phyloP scores from a whole-genome alignment of 2,113 vertebrate genomes.

The Alectura lathami region DNA sequence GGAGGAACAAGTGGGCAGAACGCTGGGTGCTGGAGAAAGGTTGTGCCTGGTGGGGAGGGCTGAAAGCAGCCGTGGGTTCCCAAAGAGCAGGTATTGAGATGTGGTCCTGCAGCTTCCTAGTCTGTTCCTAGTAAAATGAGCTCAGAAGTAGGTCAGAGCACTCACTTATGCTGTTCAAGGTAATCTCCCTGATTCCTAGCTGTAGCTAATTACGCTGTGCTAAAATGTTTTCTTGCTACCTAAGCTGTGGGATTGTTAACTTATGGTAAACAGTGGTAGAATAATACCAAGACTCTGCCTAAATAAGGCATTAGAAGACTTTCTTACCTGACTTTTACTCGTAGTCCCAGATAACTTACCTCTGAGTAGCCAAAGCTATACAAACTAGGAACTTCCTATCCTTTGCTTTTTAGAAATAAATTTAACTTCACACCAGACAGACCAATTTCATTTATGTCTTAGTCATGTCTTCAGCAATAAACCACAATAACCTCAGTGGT shows the following conservation, averaged over 20 bases:
- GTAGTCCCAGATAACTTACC: not conserved
- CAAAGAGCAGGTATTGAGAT: not conserved
- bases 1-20: not conserved
- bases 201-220: not conserved
- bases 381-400: not conserved
- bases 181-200: not conserved
- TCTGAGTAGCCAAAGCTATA: not conserved
- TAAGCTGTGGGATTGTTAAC: not conserved
- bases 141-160: not conserved
- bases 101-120: not conserved
- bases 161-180: not conserved
- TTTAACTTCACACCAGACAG: not conserved
- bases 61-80: not conserved
- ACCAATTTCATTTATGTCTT: not conserved
- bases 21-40: not conserved
- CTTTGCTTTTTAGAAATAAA: not conserved
- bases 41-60: not conserved
- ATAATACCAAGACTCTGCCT: not conserved
- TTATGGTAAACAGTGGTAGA: not conserved
- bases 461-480: not conserved
- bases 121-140: not conserved
- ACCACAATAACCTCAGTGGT: not conserved
- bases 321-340: not conserved
- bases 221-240: not conserved
- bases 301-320: not conserved